Percentiles rank a stretch among this genome's conserved stretches.
These are phyloP conservation scores for Teinopalpus imperialis DNA, from an alignment of 2,888 invertebrate species.

Conservation along the genomic window DNA sequence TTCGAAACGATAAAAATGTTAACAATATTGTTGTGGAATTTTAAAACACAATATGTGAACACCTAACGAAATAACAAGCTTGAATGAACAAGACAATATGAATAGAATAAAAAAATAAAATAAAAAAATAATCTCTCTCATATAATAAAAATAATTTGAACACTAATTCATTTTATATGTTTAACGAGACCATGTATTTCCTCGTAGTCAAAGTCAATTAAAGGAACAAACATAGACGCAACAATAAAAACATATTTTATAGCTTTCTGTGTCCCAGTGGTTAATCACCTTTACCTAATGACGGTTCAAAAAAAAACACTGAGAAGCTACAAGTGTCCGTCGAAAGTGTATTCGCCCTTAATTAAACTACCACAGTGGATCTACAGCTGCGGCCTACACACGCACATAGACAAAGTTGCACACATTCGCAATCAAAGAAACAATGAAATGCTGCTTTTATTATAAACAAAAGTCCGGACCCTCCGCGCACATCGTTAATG, in stretches of 20 bases:
- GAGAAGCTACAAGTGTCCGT: conserved; percentile 26
- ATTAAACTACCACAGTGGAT: conserved; percentile 16
- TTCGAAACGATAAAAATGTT: too few species aligned
- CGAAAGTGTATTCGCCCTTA: conserved; percentile 18
- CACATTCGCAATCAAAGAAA: conserved; percentile 7
- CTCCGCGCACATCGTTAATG: conserved; percentile 15
- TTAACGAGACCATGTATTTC: too few species aligned
- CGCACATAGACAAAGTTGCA: conserved; percentile 5
- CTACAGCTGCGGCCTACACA: conserved; percentile 18
- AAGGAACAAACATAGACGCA: too few species aligned
- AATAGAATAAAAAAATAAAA: too few species aligned
- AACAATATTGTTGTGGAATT: too few species aligned
- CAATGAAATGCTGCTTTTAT: conserved; percentile 12
- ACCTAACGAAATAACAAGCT: too few species aligned
- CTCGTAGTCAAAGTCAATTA: too few species aligned
- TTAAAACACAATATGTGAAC: too few species aligned
- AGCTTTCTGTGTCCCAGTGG: conserved; percentile 2
- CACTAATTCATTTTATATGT: too few species aligned
- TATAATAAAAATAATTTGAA: too few species aligned
- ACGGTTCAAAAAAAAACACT: conserved; percentile 15
- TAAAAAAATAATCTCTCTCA: too few species aligned
- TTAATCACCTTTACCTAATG: conserved; percentile 1
- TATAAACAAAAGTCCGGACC: conserved; percentile 8
- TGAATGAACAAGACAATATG: too few species aligned
- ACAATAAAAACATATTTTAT: background rate